Evolutionary conservation across 2,113 vertebrate genomes (phyloP), one percentile per base, ranked within the genome.

Genomic region (Varanus salvator): DNA sequence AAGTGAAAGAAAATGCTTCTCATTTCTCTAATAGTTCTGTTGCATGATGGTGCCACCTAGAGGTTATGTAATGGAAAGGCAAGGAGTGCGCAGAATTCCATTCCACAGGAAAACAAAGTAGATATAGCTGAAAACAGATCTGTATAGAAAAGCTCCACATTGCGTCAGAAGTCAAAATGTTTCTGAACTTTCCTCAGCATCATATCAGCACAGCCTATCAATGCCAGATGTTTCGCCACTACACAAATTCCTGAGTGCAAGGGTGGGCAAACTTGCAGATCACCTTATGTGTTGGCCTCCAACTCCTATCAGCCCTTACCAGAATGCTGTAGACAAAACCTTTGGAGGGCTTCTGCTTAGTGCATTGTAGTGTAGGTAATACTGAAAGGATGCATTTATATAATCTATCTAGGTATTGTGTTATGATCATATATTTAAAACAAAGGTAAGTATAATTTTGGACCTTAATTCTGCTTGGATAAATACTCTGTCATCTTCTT

Each of bases 331-430:
- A 64, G 60, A 19, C 60, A 64, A 60, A 21, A 4, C 5, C 17
- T 64, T 64, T 64, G 17, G 60, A 11, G 60, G 17, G 60, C 60
- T 64, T 19, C 17, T 64, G 60, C 60, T 64, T 64, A 68, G 68
- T 69, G 64, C 34, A 6, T 60, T 72, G 3, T 8, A 31, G 69
- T 12, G 31, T 72, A 72, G 69, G 23, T 72, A 31, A 72, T 64
- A 64, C 60, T 64, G 72, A 75, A 31, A 34, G 34, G 12, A 34
- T 19, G 38, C 31, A n/a, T 80, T 50, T 54, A 29, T 27, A 52
- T 80, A 54, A 80, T 54, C 4, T 82, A 25, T n/a, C 21, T 54
- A 25, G 85, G 8, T 34, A 50, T 90, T 90, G 88, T 89, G 71
- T 9, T 84, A 77, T 68, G 21, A 54, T 31, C 27, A 3, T 88